Percentiles rank a stretch among this genome's conserved stretches.
These are phyloP conservation scores for Bradypodion pumilum DNA, from an alignment of 2,797 vertebrate species.

Conservation along the genomic window DNA sequence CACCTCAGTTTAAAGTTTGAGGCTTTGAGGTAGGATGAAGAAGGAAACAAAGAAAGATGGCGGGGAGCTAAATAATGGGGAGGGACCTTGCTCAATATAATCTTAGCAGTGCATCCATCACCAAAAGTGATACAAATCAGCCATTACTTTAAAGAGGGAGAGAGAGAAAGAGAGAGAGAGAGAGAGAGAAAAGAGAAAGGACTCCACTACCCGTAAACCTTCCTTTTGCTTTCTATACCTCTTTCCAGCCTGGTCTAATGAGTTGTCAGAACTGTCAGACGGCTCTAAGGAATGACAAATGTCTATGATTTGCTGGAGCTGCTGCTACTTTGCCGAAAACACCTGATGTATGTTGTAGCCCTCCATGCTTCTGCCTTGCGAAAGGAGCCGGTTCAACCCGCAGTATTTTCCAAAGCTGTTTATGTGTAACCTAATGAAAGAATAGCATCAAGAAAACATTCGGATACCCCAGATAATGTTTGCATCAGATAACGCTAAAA, in stretches of 20 bases:
- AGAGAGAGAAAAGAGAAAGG: background rate
- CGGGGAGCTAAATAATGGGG: constrained; percentile 1
- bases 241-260: constrained; percentile 82
- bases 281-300: constrained; percentile 84
- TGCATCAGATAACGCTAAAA: no score
- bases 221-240: constrained; percentile 79
- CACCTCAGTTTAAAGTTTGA: background rate
- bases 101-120: constrained; percentile 79
- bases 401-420: constrained; percentile 43
- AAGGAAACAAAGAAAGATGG: constrained; percentile 42
- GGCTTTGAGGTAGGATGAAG: constrained; percentile 7
- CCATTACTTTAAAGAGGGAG: constrained; percentile 73
- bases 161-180: constrained; percentile 76
- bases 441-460: constrained; percentile 18
- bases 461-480: no score
- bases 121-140: constrained; percentile 81
- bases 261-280: constrained; percentile 87
- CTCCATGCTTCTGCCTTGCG: constrained; percentile 73
- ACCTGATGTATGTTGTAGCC: constrained; percentile 80
- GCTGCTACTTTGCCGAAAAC: constrained; percentile 77
- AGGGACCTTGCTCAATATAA: constrained; percentile 70
- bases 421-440: constrained; percentile 43
- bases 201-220: constrained; percentile 76
- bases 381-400: constrained; percentile 71
- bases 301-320: constrained; percentile 80